Evolutionary conservation across 1,140 invertebrate species (phyloP).

Genomic region (Gryllus bimaculatus): DNA sequence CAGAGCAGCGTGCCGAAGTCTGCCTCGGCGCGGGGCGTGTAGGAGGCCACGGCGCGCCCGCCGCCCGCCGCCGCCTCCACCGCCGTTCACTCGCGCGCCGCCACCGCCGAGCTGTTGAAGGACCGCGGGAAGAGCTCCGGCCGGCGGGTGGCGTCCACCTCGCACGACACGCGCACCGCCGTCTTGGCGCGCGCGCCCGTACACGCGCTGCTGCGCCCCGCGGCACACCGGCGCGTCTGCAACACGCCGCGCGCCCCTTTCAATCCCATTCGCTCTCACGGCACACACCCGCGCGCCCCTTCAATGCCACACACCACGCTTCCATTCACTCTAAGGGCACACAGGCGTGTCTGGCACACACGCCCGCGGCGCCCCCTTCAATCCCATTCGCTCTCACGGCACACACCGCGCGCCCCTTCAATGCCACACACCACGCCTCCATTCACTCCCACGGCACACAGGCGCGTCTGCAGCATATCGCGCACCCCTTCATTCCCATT

Average conservation of each 20-base stretch:
- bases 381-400: too few species aligned
- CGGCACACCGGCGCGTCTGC: slow-evolving; percentile 62
- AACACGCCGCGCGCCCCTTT: slow-evolving; percentile 24
- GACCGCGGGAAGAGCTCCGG: slow-evolving; percentile 59
- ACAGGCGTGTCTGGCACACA: too few species aligned
- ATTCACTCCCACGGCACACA: too few species aligned
- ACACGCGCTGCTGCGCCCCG: slow-evolving; percentile 54
- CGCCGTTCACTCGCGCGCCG: slow-evolving; percentile 47
- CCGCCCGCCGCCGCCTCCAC: slow-evolving; percentile 46
- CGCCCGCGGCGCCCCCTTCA: too few species aligned
- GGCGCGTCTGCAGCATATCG: too few species aligned
- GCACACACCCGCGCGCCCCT: too few species aligned
- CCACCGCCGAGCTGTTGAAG: slow-evolving; percentile 55
- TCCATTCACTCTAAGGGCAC: too few species aligned
- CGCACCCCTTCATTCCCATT: too few species aligned
- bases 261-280: too few species aligned
- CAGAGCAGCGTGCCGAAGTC: slow-evolving; percentile 63
- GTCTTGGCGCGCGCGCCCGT: slow-evolving; percentile 68
- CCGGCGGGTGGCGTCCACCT: slow-evolving; percentile 69
- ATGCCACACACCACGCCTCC: too few species aligned
- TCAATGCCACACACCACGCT: too few species aligned
- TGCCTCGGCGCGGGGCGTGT: slow-evolving; percentile 56
- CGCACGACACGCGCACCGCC: slow-evolving; percentile 62
- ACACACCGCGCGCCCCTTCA: too few species aligned
- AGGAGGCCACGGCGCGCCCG: slow-evolving; percentile 48